A percentile compares a stretch with the other conserved stretches of the same genome.
Conservation (phyloP, 2,888 invertebrate species). For the Doris montereyensis region DNA sequence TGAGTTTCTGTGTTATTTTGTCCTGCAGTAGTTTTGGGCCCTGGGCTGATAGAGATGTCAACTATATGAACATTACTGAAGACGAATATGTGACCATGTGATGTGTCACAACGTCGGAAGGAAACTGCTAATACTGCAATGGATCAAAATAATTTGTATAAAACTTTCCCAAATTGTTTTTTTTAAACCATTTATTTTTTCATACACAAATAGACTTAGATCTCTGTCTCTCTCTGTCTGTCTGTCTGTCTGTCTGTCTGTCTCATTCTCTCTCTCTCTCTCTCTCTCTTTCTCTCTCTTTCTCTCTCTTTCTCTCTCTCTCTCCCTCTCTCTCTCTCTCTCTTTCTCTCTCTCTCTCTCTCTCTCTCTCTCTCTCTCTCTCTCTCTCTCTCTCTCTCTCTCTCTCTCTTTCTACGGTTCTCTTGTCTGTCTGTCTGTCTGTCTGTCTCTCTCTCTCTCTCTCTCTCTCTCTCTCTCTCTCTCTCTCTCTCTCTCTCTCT, state of each 20-base stretch:
- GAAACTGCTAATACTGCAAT: too few species aligned
- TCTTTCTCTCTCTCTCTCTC: conserved; percentile 5
- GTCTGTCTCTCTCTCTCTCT: not conserved
- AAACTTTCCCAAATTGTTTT: not conserved
- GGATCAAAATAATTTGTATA: too few species aligned
- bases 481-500: too few species aligned
- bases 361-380: conserved; percentile 13
- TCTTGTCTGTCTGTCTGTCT: conserved; percentile 14
- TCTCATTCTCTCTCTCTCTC: too few species aligned
- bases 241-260: not conserved
- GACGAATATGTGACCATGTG: too few species aligned
- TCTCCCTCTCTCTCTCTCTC: not conserved
- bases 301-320: conserved; percentile 8
- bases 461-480: conserved; percentile 1
- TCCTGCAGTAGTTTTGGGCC: too few species aligned
- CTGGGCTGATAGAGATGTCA: too few species aligned
- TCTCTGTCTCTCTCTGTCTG: not conserved
- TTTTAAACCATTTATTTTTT: not conserved
- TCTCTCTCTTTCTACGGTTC: conserved; percentile 23
- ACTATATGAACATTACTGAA: too few species aligned
- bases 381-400: conserved; percentile 28
- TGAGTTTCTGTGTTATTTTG: too few species aligned
- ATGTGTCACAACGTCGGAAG: too few species aligned
- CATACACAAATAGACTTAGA: not conserved
- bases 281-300: too few species aligned